phyloP scores from a whole-genome alignment of 2,797 vertebrate genomes.

The Arnoldichthys spilopterus region DNA sequence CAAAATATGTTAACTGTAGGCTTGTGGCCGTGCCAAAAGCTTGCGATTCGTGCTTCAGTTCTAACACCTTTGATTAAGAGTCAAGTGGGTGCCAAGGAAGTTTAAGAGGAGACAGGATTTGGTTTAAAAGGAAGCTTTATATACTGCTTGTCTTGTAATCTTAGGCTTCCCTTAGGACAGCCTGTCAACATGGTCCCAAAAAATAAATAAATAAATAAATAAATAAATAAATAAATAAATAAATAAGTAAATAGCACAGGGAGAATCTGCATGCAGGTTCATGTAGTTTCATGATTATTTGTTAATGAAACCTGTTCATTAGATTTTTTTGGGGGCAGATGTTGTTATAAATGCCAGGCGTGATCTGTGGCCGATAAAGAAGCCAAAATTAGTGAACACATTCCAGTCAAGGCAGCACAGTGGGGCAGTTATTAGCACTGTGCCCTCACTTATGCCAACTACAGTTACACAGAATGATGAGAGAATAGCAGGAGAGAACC shows the following conservation, averaged over 20 bases:
- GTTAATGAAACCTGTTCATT: neutral
- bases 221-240: no score
- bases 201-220: neutral
- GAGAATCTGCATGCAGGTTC: neutral
- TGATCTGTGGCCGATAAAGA: conserved; percentile 31
- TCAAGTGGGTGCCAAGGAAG: neutral
- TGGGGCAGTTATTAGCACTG: no score
- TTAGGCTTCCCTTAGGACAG: neutral
- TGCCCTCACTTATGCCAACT: no score
- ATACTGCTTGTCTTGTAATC: neutral
- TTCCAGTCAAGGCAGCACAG: no score
- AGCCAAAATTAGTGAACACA: conserved; percentile 16
- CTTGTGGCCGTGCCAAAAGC: neutral
- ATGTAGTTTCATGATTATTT: neutral
- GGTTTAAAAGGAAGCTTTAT: neutral
- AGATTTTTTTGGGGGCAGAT: neutral
- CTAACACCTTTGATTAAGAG: neutral
- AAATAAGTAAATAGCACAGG: no score
- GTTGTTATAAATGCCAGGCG: conserved; percentile 9
- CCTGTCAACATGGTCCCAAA: neutral
- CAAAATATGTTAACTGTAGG: neutral
- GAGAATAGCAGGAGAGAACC: conserved; percentile 14
- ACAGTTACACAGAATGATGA: conserved; percentile 27
- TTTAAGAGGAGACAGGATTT: neutral
- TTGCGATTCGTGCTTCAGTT: neutral